Evolutionary conservation across 2,888 invertebrate genomes (phyloP), one percentile per base, ranked within the genome.

Genomic region (Pycnomerus fuliginosus): DNA sequence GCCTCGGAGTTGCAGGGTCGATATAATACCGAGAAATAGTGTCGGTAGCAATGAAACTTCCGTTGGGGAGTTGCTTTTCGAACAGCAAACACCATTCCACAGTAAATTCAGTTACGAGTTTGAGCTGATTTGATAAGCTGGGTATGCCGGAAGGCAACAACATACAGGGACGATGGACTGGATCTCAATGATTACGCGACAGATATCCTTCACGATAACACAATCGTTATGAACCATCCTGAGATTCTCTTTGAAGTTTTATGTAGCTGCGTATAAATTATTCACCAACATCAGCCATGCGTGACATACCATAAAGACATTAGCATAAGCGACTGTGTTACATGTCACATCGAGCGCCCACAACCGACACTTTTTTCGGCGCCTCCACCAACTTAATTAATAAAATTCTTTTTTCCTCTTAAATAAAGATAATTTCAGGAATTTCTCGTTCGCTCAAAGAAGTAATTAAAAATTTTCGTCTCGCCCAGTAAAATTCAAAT

Each of bases 91-190:
- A 52, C 40, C 33, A 42, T 52, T 44, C 42, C 38, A 31, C 20
- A 24, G 43, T 44, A 56, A 56, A 56, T 54, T 52, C 44, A 54
- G 50, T 56, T 54, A 54, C 10, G 52, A 56, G 56, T 56, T 52
- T 52, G 51, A 51, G 52, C 45, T 56, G 53, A 56, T 54, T 54
- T 56, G 54, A 56, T 56, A 54, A 56, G 52, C 45, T 43, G 44
- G 53, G 43, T 40, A 47, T 47, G 52, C 49, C 52, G 48, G 52
- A 55, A 48, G 55, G 50, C 38, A 47, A 51, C 51, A 45, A 48
- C 52, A 44, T 48, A 50, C 42, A 45, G 50, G 42, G 16, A 11
- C 31, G 22, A 4, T 45, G 35, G 41, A 38, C n/a, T n/a, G n/a
- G n/a, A n/a, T n/a, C n/a, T n/a, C 48, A 46, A 48, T 48, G 50